Conservation (phyloP, 2,113 vertebrate species). For the Dasyprocta punctata region DNA sequence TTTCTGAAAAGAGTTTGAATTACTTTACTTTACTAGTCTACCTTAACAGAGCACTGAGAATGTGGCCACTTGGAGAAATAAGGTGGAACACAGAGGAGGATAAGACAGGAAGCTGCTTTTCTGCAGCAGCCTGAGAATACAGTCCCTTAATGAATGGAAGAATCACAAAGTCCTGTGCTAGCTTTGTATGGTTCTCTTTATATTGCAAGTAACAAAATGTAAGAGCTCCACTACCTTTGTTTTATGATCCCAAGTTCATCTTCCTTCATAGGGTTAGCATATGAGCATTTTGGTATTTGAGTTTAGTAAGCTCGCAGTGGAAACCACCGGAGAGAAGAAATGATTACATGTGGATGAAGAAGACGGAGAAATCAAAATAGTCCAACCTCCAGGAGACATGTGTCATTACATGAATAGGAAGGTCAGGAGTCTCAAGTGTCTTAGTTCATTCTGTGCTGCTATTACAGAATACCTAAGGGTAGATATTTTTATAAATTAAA, state of each 20-base stretch:
- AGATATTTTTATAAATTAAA: background rate
- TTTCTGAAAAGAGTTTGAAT: background rate
- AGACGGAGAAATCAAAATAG: background rate
- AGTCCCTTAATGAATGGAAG: background rate
- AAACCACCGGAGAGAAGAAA: background rate
- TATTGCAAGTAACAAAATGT: background rate
- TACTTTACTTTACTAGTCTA: background rate
- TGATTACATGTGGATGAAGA: background rate
- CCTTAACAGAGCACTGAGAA: background rate
- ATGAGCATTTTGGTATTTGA: background rate
- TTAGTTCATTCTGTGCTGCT: background rate
- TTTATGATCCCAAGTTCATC: background rate
- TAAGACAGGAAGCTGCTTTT: background rate
- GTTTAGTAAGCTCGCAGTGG: background rate
- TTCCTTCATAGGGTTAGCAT: slow-evolving; percentile 8
- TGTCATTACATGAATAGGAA: background rate
- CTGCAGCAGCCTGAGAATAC: background rate
- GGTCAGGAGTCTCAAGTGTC: background rate
- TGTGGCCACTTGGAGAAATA: background rate
- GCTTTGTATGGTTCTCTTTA: background rate
- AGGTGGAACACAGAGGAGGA: background rate
- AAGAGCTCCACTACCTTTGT: background rate
- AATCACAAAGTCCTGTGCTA: background rate
- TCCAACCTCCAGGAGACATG: background rate
- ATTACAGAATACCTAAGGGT: background rate